phyloP scores from a whole-genome alignment of 2,113 vertebrate genomes.

The Leucosticte australis region DNA sequence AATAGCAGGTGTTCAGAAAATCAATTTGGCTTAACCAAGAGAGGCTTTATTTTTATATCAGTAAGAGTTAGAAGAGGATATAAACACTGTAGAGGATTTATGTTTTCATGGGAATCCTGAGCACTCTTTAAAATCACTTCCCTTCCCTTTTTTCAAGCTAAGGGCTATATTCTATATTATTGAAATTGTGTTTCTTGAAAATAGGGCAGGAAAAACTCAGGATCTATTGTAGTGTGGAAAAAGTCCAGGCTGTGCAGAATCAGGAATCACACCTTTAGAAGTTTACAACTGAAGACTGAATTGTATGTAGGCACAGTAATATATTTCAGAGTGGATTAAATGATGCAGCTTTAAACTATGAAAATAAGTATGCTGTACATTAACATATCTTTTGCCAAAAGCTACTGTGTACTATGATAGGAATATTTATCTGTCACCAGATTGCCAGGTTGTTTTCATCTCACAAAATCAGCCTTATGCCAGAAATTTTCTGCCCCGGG shows the following conservation, averaged over 20 bases:
- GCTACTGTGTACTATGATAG: not conserved
- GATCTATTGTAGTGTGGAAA: not conserved
- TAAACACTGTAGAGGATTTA: slow-evolving; percentile 27
- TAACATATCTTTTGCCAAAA: not conserved
- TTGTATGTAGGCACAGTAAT: not conserved
- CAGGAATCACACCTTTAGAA: not conserved
- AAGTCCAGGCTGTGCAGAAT: not conserved
- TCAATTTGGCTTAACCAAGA: not conserved
- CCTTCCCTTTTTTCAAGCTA: not conserved
- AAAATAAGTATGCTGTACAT: not conserved
- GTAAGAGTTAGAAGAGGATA: slow-evolving; percentile 28
- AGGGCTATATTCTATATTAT: not conserved
- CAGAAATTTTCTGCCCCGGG: not conserved
- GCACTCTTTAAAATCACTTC: slow-evolving; percentile 36
- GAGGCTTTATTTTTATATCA: not conserved
- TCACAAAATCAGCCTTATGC: not conserved
- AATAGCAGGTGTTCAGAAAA: not conserved
- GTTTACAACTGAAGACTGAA: not conserved
- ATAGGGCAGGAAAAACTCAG: not conserved
- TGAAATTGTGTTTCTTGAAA: not conserved
- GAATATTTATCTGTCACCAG: not conserved
- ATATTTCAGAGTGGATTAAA: slow-evolving; percentile 11
- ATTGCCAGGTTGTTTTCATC: not conserved
- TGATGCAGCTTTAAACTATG: slow-evolving; percentile 25
- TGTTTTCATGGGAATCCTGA: not conserved